Conservation (phyloP, 2,797 vertebrate species). For the Micropoecilia bifurca region DNA sequence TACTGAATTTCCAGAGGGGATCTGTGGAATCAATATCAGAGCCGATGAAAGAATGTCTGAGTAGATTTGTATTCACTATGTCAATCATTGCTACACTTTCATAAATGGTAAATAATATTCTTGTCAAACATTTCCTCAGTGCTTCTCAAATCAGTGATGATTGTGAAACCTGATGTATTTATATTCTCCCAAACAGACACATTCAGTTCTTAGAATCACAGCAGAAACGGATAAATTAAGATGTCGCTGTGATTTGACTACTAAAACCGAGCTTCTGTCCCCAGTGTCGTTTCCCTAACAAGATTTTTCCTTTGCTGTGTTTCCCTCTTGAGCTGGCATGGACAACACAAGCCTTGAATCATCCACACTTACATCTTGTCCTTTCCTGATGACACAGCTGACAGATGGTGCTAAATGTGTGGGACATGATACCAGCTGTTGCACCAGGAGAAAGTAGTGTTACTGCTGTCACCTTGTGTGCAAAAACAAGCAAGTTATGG, state of each 20-base stretch:
- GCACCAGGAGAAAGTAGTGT: conserved; percentile 54
- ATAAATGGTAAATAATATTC: conserved; percentile 3
- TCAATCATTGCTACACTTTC: not conserved
- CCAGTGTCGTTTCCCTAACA: conserved; percentile 16
- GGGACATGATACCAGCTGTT: conserved; percentile 75
- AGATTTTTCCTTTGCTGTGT: conserved; percentile 34
- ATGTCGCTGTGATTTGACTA: not conserved
- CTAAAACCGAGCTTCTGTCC: conserved; percentile 15
- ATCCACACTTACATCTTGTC: conserved; percentile 73
- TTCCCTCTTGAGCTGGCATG: conserved; percentile 51
- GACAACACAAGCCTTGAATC: conserved; percentile 71
- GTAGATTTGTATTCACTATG: not conserved
- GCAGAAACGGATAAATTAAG: not conserved
- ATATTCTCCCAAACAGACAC: not conserved
- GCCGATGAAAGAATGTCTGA: not conserved
- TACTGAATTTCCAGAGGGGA: not conserved
- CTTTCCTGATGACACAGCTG: conserved; percentile 69
- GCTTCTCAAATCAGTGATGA: conserved; percentile 5
- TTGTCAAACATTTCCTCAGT: not conserved
- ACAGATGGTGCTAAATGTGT: conserved; percentile 76
- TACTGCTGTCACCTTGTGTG: conserved; percentile 16
- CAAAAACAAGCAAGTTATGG: not conserved
- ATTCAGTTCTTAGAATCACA: not conserved
- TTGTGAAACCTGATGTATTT: not conserved
- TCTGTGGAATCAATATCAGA: not conserved